Conservation (phyloP, 92 coral and sea anemone species). For the Palythoa grandiflora region DNA sequence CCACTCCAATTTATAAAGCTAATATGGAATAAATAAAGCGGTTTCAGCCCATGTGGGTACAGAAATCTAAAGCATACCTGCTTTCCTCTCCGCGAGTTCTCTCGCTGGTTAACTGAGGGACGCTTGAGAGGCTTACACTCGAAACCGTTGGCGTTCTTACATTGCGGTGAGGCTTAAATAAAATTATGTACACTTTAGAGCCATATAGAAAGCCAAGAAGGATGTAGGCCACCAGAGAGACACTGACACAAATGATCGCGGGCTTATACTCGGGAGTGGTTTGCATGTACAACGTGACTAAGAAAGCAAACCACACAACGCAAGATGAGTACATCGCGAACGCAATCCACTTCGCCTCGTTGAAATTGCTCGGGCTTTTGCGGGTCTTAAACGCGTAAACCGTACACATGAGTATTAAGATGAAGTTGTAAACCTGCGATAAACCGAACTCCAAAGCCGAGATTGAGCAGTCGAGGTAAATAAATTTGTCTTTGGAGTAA, state of each 20-base stretch:
- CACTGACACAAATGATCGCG: constrained; percentile 81
- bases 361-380: constrained; percentile 95
- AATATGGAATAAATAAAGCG: no score
- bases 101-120: constrained; percentile 60
- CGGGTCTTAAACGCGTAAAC: constrained; percentile 97
- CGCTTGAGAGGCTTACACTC: constrained; percentile 92
- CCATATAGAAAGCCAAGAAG: constrained; percentile 89
- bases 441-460: constrained; percentile 90
- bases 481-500: constrained; percentile 72
- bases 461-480: constrained; percentile 85
- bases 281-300: constrained; percentile 91
- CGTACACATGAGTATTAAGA: constrained; percentile 90
- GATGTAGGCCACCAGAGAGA: constrained; percentile 90
- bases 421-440: constrained; percentile 96
- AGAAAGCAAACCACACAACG: constrained; percentile 92
- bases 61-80: constrained; percentile 51
- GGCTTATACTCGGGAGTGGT: constrained; percentile 74
- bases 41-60: no score
- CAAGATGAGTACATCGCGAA: constrained; percentile 99
- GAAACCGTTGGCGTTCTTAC: constrained; percentile 78
- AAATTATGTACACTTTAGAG: constrained; percentile 91
- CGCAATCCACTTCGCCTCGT: constrained; percentile 97
- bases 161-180: constrained; percentile 90
- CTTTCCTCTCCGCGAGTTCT: constrained; percentile 42
- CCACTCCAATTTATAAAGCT: no score